Conservation (phyloP, 1,140 invertebrate genomes). For the Drosophila kikkawai region DNA sequence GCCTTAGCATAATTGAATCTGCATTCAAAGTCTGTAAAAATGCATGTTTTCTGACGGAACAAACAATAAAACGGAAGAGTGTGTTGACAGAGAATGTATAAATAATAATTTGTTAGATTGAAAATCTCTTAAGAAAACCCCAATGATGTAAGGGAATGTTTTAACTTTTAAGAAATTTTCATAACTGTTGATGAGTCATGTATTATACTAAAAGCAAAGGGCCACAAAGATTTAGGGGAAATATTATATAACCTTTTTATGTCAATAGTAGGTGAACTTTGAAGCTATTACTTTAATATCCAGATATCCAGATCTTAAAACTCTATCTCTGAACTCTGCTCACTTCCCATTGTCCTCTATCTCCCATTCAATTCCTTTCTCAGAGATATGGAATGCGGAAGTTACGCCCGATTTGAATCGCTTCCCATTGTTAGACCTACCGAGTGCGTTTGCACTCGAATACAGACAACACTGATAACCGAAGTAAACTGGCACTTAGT, state of each 20-base stretch:
- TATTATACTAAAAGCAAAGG: background rate
- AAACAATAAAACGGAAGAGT: background rate
- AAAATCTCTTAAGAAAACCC: background rate
- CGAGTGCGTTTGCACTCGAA: conserved; percentile 8
- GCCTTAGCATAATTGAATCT: conserved; percentile 36
- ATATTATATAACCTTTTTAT: background rate
- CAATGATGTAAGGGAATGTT: background rate
- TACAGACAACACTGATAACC: conserved; percentile 12
- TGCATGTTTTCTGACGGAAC: background rate
- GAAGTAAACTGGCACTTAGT: background rate
- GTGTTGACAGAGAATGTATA: background rate
- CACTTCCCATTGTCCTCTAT: background rate
- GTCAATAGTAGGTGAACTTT: background rate
- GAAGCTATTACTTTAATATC: background rate
- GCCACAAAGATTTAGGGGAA: too few relatives aligned
- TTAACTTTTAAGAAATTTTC: background rate
- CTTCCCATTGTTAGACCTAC: conserved; percentile 6
- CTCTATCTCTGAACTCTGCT: background rate
- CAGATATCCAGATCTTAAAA: background rate
- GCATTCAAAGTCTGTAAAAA: conserved; percentile 10
- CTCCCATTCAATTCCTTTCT: background rate
- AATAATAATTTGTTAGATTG: background rate
- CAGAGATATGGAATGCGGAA: conserved; percentile 28
- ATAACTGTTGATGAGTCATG: background rate
- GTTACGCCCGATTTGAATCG: conserved; percentile 2